Base-by-base conservation (phyloP, 1,140 invertebrate species). In the Cylas formicarius region DNA sequence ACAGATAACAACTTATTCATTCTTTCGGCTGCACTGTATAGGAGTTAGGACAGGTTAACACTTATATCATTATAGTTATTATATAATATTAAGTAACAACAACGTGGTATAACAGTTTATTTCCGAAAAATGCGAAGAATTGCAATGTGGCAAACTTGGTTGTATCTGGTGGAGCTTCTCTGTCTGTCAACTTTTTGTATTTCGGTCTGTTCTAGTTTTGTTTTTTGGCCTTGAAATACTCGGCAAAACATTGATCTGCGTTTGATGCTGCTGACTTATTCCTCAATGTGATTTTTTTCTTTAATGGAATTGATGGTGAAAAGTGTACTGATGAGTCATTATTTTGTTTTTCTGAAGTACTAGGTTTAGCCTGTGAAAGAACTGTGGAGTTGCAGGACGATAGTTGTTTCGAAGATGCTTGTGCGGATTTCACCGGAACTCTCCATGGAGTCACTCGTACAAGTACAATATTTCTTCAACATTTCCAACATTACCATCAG, bases 201-300 rank as follows among this genome's bases (percentile, higher is more conserved):
- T 13, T 32, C 38, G 27, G 14, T 28, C 19, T 28, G 27, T 39
- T 45, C 28, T 22, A 53, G 28, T 31, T 41, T 53, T 27, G 36
- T 49, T 53, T 56, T 50, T 57, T 55, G 19, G 48, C 50, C 46
- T 47, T 50, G 39, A 57, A 55, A 33, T 57, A 57, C 34, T 53
- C 53, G 36, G 53, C 50, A 13, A 57, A 42, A 29, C 4, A 40
- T 41, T 42, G 37, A 52, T 54, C 51, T 48, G 48, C 48, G 36
- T 38, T 36, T 40, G n/a, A n/a, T n/a, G 38, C 11, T 33, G 52
- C 48, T 37, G 45, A 47, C 18, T 40, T 26, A 33, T 49, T 44
- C 29, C 17, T 33, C 21, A 33, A 28, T 41, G 43, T 46, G 4
- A 37, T 18, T 16, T 33, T 36, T 37, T 9, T 44, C 20, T 27